phyloP scores from a whole-genome alignment of 1,140 invertebrate species.

The Lysiphlebus fabarum region DNA sequence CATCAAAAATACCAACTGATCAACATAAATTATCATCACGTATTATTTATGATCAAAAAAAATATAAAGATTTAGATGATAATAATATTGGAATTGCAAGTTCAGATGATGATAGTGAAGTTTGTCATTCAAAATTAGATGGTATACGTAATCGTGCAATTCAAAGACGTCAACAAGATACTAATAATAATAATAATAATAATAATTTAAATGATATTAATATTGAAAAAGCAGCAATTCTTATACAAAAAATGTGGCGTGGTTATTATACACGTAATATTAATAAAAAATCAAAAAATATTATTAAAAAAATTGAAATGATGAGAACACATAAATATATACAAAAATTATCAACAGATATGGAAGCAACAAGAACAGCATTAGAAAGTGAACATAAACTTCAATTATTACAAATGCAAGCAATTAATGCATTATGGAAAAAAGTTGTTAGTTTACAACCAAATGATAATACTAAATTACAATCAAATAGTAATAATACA shows the following conservation, averaged over 20 bases:
- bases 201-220: too few species aligned
- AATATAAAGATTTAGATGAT: constrained; percentile 30
- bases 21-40: constrained; percentile 27
- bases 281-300: constrained; percentile 69
- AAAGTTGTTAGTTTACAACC: constrained; percentile 73
- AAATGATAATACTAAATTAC: constrained; percentile 38
- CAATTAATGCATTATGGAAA: constrained; percentile 85
- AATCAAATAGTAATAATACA: constrained; percentile 39
- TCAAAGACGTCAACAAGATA: constrained; percentile 57
- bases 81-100: constrained; percentile 40
- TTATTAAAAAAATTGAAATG: constrained; percentile 75
- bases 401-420: constrained; percentile 84
- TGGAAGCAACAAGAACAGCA: constrained; percentile 76
- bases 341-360: constrained; percentile 76
- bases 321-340: constrained; percentile 82
- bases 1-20: constrained; percentile 32
- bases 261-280: constrained; percentile 79
- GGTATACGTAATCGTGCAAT: constrained; percentile 59
- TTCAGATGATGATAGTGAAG: constrained; percentile 60
- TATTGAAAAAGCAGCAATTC: constrained; percentile 64
- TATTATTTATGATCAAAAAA: constrained; percentile 27
- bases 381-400: constrained; percentile 82
- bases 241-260: constrained; percentile 85
- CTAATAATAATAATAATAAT: too few species aligned
- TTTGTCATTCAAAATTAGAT: constrained; percentile 61